phyloP scores from a whole-genome alignment of 2,113 vertebrate species.

The Mormyrus lacerda region DNA sequence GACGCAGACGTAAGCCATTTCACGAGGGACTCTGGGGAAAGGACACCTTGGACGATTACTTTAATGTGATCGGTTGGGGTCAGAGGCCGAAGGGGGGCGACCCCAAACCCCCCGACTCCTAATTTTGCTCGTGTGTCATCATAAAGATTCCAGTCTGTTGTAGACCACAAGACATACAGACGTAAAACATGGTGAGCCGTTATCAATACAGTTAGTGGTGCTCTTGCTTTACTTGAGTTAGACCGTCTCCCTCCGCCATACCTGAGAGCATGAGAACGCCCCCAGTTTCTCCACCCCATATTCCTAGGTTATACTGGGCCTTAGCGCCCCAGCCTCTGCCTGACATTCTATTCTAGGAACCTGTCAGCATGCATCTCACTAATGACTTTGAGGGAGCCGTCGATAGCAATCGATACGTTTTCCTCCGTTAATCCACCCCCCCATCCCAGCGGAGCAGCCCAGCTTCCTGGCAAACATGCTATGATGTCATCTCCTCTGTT shows the following conservation, averaged over 20 bases:
- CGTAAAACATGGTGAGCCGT: not conserved
- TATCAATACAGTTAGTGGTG: not conserved
- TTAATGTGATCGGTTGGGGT: not conserved
- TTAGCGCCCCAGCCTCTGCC: constrained; percentile 22
- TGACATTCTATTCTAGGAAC: constrained; percentile 21
- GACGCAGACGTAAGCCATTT: not conserved
- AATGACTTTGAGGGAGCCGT: constrained; percentile 52
- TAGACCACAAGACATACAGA: not conserved
- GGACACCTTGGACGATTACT: not conserved
- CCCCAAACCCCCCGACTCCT: not conserved
- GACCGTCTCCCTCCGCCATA: not conserved
- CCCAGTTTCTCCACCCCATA: not conserved
- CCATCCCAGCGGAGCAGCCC: not conserved
- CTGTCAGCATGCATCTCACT: constrained; percentile 63
- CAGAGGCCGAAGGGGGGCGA: not conserved
- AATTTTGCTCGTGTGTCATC: not conserved
- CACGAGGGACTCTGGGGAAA: not conserved
- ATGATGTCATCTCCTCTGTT: not conserved
- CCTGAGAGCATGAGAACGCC: not conserved
- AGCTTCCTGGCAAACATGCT: not conserved
- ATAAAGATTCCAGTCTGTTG: not conserved
- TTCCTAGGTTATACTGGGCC: not conserved
- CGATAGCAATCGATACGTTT: constrained; percentile 63
- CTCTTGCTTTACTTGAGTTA: not conserved
- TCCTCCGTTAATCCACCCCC: constrained; percentile 50